phyloP scores from a whole-genome alignment of 1,140 invertebrate species.

The Calephelis nemesis region DNA sequence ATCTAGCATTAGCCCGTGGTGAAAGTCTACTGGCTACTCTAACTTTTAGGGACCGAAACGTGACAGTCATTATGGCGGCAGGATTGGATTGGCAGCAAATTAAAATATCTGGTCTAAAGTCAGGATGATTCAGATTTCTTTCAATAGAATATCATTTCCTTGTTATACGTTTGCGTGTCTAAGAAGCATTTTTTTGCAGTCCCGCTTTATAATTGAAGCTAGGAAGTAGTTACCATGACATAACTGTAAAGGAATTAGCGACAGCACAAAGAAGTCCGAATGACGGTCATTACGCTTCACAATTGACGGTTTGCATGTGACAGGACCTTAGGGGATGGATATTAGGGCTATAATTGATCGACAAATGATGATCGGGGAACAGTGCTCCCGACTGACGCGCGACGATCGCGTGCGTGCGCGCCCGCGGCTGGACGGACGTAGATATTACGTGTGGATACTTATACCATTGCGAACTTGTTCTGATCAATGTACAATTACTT shows the following conservation, averaged over 20 bases:
- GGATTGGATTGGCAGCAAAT: too few species aligned
- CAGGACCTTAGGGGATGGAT: constrained; percentile 22
- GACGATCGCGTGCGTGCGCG: constrained; percentile 66
- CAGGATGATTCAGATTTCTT: background rate
- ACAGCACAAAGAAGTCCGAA: constrained; percentile 53
- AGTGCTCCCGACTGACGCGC: constrained; percentile 50
- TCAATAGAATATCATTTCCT: constrained; percentile 5
- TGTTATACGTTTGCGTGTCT: constrained; percentile 18
- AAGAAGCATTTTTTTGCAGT: constrained; percentile 16
- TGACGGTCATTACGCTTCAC: constrained; percentile 49
- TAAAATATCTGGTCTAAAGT: too few species aligned
- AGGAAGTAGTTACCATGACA: constrained; percentile 69
- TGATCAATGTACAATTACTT: background rate
- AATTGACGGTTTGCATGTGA: constrained; percentile 18
- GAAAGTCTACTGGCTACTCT: too few species aligned
- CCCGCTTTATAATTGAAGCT: constrained; percentile 30
- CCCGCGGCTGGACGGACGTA: constrained; percentile 59
- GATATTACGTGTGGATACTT: constrained; percentile 56
- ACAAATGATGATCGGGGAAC: constrained; percentile 1
- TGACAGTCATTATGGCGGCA: too few species aligned
- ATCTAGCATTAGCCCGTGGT: too few species aligned
- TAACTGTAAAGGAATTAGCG: constrained; percentile 66
- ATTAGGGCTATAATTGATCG: constrained; percentile 34
- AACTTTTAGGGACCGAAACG: too few species aligned
- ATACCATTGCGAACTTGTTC: background rate